Percentiles rank a stretch among this genome's conserved stretches.
Conservation (phyloP, 2,797 vertebrate species). For the Sebastes variabilis region DNA sequence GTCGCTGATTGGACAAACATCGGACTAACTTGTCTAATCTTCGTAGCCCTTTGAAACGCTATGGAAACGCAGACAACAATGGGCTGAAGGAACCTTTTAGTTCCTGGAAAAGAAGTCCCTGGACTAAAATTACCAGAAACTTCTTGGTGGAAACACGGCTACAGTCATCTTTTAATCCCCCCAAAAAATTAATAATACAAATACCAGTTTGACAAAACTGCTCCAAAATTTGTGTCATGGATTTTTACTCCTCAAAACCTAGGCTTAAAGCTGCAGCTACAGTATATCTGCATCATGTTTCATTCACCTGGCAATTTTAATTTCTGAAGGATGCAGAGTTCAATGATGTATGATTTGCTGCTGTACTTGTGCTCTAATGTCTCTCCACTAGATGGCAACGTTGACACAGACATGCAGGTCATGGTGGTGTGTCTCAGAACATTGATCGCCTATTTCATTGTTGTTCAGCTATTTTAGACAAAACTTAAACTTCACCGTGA, state of each 20-base stretch:
- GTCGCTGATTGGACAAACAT: no score
- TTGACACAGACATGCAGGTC: conserved; percentile 13
- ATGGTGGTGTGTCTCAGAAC: not conserved
- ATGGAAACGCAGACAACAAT: no score
- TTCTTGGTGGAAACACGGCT: no score
- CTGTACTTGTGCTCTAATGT: not conserved
- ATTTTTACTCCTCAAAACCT: not conserved
- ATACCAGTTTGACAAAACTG: not conserved
- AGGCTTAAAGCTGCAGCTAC: not conserved
- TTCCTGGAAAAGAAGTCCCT: no score
- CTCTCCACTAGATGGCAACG: conserved; percentile 66
- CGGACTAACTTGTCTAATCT: no score
- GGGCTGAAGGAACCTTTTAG: no score
- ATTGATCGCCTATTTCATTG: not conserved
- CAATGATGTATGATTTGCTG: not conserved
- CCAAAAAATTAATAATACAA: not conserved
- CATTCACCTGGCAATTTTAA: not conserved
- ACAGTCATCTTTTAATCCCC: not conserved
- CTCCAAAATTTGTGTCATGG: not conserved
- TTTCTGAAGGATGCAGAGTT: not conserved
- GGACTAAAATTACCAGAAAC: no score
- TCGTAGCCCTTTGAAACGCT: no score
- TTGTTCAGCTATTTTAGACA: not conserved
- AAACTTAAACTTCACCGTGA: not conserved
- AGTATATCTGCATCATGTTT: not conserved